Evolutionary conservation across 2,888 invertebrate genomes (phyloP), one percentile per base, ranked within the genome.

Genomic region (Ichneumon xanthorius): DNA sequence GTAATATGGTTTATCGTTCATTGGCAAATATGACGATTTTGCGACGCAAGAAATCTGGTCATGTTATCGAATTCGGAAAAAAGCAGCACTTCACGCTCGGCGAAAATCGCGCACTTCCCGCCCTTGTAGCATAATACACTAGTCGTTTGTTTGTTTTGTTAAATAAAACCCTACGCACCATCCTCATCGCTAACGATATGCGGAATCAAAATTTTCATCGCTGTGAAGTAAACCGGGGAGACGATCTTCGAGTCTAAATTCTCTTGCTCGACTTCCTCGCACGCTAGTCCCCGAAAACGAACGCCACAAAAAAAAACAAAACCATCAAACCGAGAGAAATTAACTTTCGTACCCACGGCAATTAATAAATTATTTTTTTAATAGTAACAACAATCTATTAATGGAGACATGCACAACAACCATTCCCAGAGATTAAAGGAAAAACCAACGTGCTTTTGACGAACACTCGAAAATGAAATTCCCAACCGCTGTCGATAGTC

Each of bases 401-500:
- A 81, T 75, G 19, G 33, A 67, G 19, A 67, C 84, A 84, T 84
- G 77, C 84, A 73, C 16, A 81, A 81, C 26, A 81, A 77, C 6
- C 50, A 84, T 81, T 68, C 81, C 22, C 40, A 78, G 26, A 55
- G 9, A 53, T 61, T 26, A 33, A 30, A 58, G 61, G 58, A 45
- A 79, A 71, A 77, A 40, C 26, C 65, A 72, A 53, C 77, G 76
- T 84, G 75, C 81, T 76, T 53, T 63, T 61, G 53, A 61, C 30
- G 11, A 58, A 50, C 63, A 72, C 26, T 53, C 48, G 75, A 75
- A 48, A 58, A 61, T 37, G n/a, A 68, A 68, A 67, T 4, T 53
- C 53, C 53, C 40, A 55, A 63, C 3, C 11, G 19, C 9, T 53
- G 16, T 70, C 37, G 63, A 37, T 50, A 63, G 65, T 40, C 19